A percentile compares a stretch with the other conserved stretches of the same genome.
Evolutionary conservation across 2,888 invertebrate genomes (phyloP).

Genomic region (Eudasyphora cyanicolor): DNA sequence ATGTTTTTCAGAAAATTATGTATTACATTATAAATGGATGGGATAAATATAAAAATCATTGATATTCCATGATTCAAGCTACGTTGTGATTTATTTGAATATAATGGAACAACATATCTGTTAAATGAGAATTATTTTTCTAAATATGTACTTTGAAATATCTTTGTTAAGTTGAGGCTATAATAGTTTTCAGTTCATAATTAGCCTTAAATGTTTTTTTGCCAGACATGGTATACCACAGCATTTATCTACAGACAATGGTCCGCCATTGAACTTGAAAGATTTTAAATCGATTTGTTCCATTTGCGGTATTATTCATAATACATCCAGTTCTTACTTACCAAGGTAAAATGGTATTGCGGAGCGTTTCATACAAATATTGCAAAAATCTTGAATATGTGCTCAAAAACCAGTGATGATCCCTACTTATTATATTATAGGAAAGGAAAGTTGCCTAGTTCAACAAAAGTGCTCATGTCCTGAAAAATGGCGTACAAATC

Average conservation of each 20-base stretch:
- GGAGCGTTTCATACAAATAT: too few relatives aligned
- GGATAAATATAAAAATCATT: slow-evolving; percentile 54
- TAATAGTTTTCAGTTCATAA: slow-evolving; percentile 42
- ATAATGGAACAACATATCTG: slow-evolving; percentile 47
- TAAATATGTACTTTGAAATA: slow-evolving; percentile 63
- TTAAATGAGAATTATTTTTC: slow-evolving; percentile 64
- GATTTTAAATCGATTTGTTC: slow-evolving; percentile 44
- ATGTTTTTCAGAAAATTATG: slow-evolving; percentile 42
- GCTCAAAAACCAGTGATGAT: not conserved
- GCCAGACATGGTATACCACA: slow-evolving; percentile 61
- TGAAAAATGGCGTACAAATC: too few relatives aligned
- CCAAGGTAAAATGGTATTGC: slow-evolving; percentile 42
- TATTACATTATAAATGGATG: slow-evolving; percentile 54
- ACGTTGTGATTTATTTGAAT: slow-evolving; percentile 57
- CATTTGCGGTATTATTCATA: slow-evolving; percentile 33
- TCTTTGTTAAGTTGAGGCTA: slow-evolving; percentile 40
- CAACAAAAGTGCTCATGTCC: too few relatives aligned
- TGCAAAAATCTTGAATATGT: not conserved
- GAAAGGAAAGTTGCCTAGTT: too few relatives aligned
- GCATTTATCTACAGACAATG: slow-evolving; percentile 61
- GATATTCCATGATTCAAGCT: slow-evolving; percentile 49
- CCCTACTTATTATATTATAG: not conserved
- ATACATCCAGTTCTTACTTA: slow-evolving; percentile 26
- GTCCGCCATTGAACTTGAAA: slow-evolving; percentile 60
- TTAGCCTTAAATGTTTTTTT: slow-evolving; percentile 63